These are phyloP conservation scores for Parapsyche elsis DNA, from an alignment of 1,140 invertebrate genomes.

Conservation along the genomic window DNA sequence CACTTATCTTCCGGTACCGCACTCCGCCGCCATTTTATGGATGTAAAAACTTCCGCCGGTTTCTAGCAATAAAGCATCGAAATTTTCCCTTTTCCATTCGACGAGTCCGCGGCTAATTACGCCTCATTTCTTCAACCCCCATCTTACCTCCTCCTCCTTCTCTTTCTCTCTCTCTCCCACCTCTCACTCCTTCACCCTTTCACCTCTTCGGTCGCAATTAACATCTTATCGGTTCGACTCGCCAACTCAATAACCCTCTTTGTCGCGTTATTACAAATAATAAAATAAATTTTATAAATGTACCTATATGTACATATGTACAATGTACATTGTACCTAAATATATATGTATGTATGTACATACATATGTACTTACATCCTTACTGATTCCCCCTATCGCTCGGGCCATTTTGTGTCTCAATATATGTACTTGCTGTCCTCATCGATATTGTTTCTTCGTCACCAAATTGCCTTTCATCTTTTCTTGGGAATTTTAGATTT, in stretches of 20 bases:
- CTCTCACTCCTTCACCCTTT: not conserved
- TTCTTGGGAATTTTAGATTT: no score
- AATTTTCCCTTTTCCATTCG: slow-evolving; percentile 31
- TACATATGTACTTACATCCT: not conserved
- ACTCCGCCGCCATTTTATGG: slow-evolving; percentile 9
- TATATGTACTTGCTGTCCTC: no score
- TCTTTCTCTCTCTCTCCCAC: not conserved
- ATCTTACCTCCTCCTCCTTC: not conserved
- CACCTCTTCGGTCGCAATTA: not conserved
- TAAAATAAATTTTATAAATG: not conserved
- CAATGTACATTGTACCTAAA: no score
- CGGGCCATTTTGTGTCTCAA: no score
- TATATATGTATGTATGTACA: not conserved
- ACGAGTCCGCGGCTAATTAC: slow-evolving; percentile 9
- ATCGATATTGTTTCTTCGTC: no score
- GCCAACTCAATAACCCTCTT: not conserved
- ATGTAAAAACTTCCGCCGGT: slow-evolving; percentile 31
- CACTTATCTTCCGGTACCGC: not conserved
- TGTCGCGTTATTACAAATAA: not conserved
- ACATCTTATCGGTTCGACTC: not conserved
- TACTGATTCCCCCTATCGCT: no score
- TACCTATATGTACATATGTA: no score
- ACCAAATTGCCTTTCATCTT: no score
- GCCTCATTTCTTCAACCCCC: not conserved
- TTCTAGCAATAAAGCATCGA: slow-evolving; percentile 37